Percentiles rank a stretch among this genome's conserved stretches.
Conservation (phyloP, 2,888 invertebrate species). For the Cancer borealis region DNA sequence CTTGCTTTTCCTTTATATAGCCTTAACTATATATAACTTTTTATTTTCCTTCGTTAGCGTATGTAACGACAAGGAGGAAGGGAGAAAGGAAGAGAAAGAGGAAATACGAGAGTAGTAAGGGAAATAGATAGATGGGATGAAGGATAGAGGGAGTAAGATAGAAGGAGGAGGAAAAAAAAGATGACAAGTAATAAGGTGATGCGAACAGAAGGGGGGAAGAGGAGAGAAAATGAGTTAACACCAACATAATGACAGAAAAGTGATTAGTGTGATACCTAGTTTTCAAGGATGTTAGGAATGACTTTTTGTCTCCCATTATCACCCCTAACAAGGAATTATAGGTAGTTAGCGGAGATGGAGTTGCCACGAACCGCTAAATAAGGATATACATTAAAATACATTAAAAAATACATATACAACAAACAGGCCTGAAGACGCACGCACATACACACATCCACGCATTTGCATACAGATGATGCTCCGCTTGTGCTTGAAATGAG, state of each 20-base stretch:
- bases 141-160: neutral
- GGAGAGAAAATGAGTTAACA: neutral
- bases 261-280: neutral
- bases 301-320: no score
- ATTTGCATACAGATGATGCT: neutral
- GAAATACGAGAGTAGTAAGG: neutral
- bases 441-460: neutral
- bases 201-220: neutral
- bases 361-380: no score
- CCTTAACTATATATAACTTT: no score
- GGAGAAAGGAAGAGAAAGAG: neutral
- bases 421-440: neutral
- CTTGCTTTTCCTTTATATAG: no score
- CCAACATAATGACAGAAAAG: neutral
- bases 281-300: no score
- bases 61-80: no score
- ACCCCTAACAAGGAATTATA: no score
- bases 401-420: no score
- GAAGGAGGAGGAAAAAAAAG: neutral
- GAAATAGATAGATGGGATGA: neutral
- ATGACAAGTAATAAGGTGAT: neutral
- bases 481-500: neutral
- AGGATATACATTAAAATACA: no score
- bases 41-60: no score
- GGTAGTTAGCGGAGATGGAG: no score